Base-by-base conservation (phyloP, 2,113 vertebrate genomes). In the Polyodon spathula region DNA sequence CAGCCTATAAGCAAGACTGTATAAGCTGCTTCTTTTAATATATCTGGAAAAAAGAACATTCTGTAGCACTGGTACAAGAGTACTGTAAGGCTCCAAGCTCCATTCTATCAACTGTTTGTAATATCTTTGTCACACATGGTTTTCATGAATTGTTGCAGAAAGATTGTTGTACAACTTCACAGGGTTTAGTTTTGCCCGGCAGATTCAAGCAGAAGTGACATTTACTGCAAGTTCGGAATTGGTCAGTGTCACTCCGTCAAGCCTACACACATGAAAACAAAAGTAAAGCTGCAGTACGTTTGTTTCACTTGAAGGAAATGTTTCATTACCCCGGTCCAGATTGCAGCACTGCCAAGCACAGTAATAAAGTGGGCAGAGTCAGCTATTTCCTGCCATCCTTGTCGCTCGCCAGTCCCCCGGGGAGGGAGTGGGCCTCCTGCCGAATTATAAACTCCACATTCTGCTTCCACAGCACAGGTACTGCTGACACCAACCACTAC, bases 301-400 rank as follows among this genome's bases (percentile, higher is more conserved):
- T 71, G 68, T 71, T 73, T 54, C 59, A 66, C 69, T 71, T 73
- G 65, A 75, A 71, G 68, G 61, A 70, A 76, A 71, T 70, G 73
- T 72, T 27, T 76, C 62, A 68, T 68, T 74, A 66, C 67, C 63
- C 27, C 63, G 52, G 77, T 54, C 10, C 51, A 1, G 16, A 64
- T 72, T 55, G 67, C 63, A 64, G 76, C 70, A 53, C 51, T 63
- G 71, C 71, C 78, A 72, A 71, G 70, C 75, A 62, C 65, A 66
- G 67, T 68, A 82, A 83, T 74, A 65, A 68, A 81, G 27, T 68
- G 72, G 74, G 68, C 69, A 71, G 39, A 63, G 66, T 78, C 80
- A 76, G 74, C 73, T 78, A 66, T 50, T 83, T 76, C 75, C 66
- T 64, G 72, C 76, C 77, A 68, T 64, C 66, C 71, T 27, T 72